Conservation (phyloP, 2,888 invertebrate species). For the Iselma pallidipennis region DNA sequence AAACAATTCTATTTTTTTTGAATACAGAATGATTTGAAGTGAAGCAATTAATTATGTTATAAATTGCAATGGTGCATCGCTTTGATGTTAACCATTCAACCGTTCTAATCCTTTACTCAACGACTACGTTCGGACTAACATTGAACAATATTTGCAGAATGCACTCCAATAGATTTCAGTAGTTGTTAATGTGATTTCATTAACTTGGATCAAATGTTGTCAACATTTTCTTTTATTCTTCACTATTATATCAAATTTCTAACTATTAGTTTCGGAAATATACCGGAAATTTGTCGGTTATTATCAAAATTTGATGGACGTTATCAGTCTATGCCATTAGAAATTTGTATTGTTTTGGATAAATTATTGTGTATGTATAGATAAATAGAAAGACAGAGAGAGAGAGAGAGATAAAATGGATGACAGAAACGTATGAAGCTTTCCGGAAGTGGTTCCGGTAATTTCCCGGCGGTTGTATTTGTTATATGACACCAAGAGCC, state of each 20-base stretch:
- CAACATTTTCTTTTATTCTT: too few relatives aligned
- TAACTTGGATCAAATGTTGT: conserved; percentile 17
- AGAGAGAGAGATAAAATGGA: conserved; percentile 30
- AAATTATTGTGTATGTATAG: background rate
- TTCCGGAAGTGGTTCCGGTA: conserved; percentile 35
- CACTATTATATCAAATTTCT: conserved; percentile 19
- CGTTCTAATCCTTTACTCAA: conserved; percentile 32
- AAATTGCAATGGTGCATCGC: conserved; percentile 24
- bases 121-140: conserved; percentile 21
- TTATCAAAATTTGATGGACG: background rate
- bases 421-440: conserved; percentile 39
- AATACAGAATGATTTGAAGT: conserved; percentile 11
- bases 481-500: conserved; percentile 39
- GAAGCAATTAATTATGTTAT: conserved; percentile 26
- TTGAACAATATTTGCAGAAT: conserved; percentile 19
- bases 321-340: background rate
- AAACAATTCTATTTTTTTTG: background rate
- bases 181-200: conserved; percentile 15
- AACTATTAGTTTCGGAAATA: background rate
- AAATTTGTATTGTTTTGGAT: too few relatives aligned
- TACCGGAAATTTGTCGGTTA: background rate
- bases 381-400: background rate
- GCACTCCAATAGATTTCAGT: conserved; percentile 18
- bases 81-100: conserved; percentile 33
- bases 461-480: conserved; percentile 46